Percentiles rank a stretch among this genome's conserved stretches.
Conservation (phyloP, 53 echinoderm and acorn worm genomes). For the Arbacia lixula region DNA sequence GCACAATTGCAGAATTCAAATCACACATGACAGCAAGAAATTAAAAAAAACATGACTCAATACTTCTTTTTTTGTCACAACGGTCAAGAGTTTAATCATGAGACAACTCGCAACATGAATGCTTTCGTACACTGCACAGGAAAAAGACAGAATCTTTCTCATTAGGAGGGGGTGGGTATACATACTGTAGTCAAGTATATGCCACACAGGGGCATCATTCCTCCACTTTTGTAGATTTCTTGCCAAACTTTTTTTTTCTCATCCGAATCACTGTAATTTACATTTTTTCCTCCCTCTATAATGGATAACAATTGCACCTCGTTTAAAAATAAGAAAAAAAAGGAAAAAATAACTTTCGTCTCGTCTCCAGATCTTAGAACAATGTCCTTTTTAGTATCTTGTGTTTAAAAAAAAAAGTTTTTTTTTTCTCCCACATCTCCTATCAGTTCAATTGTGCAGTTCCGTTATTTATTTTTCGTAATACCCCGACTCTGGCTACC, state of each 20-base stretch:
- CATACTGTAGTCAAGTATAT: slow-evolving; percentile 56
- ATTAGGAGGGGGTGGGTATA: slow-evolving; percentile 59
- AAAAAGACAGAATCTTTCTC: slow-evolving; percentile 63
- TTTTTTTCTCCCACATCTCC: slow-evolving; percentile 50
- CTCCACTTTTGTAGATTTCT: slow-evolving; percentile 21
- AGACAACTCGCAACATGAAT: slow-evolving; percentile 63
- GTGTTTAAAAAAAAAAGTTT: slow-evolving; percentile 30
- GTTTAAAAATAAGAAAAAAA: slow-evolving; percentile 34
- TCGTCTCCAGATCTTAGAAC: slow-evolving; percentile 44
- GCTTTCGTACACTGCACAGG: slow-evolving; percentile 63
- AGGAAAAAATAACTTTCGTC: slow-evolving; percentile 24
- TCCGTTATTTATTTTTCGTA: slow-evolving; percentile 49
- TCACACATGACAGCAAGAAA: too few relatives aligned
- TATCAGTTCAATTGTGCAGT: slow-evolving; percentile 48
- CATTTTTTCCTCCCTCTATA: slow-evolving; percentile 38
- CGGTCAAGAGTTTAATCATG: slow-evolving; percentile 63
- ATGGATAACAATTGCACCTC: slow-evolving; percentile 54
- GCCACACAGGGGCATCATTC: slow-evolving; percentile 43
- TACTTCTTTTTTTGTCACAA: slow-evolving; percentile 44
- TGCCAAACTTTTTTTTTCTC: slow-evolving; percentile 49
- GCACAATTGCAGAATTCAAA: too few relatives aligned
- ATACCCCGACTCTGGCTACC: slow-evolving; percentile 58
- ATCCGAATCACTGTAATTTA: slow-evolving; percentile 40
- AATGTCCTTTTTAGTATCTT: slow-evolving; percentile 10
- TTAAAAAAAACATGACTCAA: not conserved